Conservation (phyloP, 2,888 invertebrate species). For the Epirrhoe alternata region DNA sequence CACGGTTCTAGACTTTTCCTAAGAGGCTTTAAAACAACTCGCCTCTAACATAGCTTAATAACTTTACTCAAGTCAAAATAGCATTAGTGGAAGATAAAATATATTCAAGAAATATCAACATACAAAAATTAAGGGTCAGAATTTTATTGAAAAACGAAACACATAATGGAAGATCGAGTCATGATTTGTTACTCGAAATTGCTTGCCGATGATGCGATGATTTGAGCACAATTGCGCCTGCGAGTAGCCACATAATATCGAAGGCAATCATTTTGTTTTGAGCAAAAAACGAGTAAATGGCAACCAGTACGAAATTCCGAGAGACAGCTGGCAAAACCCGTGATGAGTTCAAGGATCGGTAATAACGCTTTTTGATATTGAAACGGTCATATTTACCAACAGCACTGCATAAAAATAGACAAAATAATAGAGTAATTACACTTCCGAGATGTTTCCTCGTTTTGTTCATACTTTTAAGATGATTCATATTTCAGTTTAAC, state of each 20-base stretch:
- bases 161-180: conserved; percentile 24
- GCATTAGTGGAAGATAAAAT: background rate
- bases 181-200: conserved; percentile 33
- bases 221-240: conserved; percentile 20
- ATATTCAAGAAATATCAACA: background rate
- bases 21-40: too few relatives aligned
- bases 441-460: conserved; percentile 60
- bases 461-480: conserved; percentile 34
- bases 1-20: too few relatives aligned
- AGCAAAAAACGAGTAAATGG: conserved; percentile 43
- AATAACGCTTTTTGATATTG: conserved; percentile 16
- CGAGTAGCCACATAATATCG: conserved; percentile 22
- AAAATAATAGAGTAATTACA: conserved; percentile 40
- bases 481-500: conserved; percentile 38
- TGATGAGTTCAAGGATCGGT: conserved; percentile 31
- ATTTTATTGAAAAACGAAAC: conserved; percentile 8
- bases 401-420: conserved; percentile 24
- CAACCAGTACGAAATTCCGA: conserved; percentile 31
- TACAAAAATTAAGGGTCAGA: conserved; percentile 4
- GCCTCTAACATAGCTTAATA: too few relatives aligned
- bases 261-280: conserved; percentile 34
- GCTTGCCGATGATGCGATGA: conserved; percentile 24
- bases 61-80: background rate
- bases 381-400: conserved; percentile 20
- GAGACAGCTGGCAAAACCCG: conserved; percentile 45